Percentiles rank a stretch among this genome's conserved stretches.
These are phyloP conservation scores for Planococcus citri DNA, from an alignment of 1,140 invertebrate species.

Conservation along the genomic window DNA sequence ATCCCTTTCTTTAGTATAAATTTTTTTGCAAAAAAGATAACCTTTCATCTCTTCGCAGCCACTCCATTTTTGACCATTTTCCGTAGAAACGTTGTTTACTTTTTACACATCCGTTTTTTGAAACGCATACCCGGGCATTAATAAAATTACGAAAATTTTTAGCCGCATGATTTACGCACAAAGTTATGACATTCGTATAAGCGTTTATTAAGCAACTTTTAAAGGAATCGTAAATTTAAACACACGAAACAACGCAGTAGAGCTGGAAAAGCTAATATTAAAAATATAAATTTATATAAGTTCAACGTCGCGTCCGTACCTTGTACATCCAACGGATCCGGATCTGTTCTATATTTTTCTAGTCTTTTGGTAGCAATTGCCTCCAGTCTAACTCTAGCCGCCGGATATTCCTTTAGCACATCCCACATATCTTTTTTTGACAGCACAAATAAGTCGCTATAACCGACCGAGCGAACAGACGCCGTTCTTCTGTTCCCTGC, in stretches of 20 bases:
- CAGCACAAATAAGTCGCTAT: slow-evolving; percentile 95
- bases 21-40: no score
- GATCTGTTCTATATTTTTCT: slow-evolving; percentile 88
- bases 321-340: slow-evolving; percentile 32
- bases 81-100: no score
- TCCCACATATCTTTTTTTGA: slow-evolving; percentile 99
- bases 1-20: no score
- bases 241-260: not conserved
- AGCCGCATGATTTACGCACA: not conserved
- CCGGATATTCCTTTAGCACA: slow-evolving; percentile 95
- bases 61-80: no score
- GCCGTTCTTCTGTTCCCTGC: slow-evolving; percentile 91
- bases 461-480: slow-evolving; percentile 91
- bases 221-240: not conserved
- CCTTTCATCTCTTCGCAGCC: no score
- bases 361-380: slow-evolving; percentile 92
- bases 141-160: no score
- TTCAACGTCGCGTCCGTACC: slow-evolving; percentile 14
- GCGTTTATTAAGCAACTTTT: slow-evolving; percentile 11
- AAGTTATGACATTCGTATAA: not conserved
- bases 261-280: not conserved
- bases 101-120: not conserved
- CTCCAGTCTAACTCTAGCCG: slow-evolving; percentile 88
- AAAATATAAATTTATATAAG: not conserved
- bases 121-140: no score